Percentiles rank a stretch among this genome's conserved stretches.
These are phyloP conservation scores for Beris chalybata DNA, from an alignment of 2,888 invertebrate species.

Conservation along the genomic window DNA sequence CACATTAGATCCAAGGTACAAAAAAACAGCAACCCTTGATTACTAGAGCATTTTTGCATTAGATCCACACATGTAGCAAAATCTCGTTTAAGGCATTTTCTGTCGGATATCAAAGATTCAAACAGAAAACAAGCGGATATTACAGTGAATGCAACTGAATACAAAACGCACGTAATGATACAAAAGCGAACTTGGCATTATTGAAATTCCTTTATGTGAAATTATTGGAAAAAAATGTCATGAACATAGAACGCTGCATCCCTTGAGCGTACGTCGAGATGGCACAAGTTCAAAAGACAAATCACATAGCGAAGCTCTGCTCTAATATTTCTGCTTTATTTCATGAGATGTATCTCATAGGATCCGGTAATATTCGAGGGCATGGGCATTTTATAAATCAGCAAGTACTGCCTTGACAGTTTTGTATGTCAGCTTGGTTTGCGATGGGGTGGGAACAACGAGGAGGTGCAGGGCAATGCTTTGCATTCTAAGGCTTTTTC, in stretches of 20 bases:
- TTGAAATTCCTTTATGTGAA: conserved; percentile 38
- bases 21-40: conserved; percentile 17
- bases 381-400: conserved; percentile 20
- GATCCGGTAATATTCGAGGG: conserved; percentile 1
- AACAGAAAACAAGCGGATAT: conserved; percentile 16
- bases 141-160: neutral
- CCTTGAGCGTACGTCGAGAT: too few relatives aligned
- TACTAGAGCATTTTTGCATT: conserved; percentile 19
- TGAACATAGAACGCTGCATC: too few relatives aligned
- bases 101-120: conserved; percentile 20
- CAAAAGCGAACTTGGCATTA: conserved; percentile 31
- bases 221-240: conserved; percentile 22
- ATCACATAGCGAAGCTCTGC: neutral
- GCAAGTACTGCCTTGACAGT: conserved; percentile 13
- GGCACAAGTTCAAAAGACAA: conserved; percentile 3
- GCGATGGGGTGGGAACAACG: neutral
- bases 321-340: too few relatives aligned
- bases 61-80: conserved; percentile 20
- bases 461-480: conserved; percentile 1
- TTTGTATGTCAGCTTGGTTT: conserved; percentile 1
- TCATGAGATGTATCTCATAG: too few relatives aligned
- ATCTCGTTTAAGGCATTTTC: conserved; percentile 24
- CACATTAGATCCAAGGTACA: conserved; percentile 5
- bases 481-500: conserved; percentile 12
- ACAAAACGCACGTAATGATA: conserved; percentile 3